Base-by-base conservation (phyloP, 2,113 vertebrate species). In the Apeltes quadracus region DNA sequence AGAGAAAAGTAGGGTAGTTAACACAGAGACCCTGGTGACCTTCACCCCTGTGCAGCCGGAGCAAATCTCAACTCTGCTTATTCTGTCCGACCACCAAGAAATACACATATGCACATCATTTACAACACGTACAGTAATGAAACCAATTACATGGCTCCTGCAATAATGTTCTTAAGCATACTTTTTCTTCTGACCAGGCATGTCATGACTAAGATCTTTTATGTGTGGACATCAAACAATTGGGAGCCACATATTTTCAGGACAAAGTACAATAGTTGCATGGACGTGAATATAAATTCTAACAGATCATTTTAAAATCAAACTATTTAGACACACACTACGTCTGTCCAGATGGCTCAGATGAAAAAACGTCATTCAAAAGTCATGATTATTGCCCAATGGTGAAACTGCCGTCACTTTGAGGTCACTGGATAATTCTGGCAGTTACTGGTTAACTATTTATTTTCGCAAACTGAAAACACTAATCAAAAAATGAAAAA, bases 201-300 rank as follows among this genome's bases (percentile, higher is more conserved):
- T 61, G 43, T 72, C 63, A 82, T 79, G 74, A 61, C 67, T 59
- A 69, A 61, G 58, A 91, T 75, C 71, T 78, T 36, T 81, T 9
- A 41, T 32, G 32, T 71, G 69, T 70, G 14, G 54, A 74, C 74
- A 58, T 36, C 53, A 76, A 65, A 75, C 29, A 69, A 55, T 72
- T 53, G 12, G 61, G 53, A 82, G 75, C 59, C 69, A 1, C 43
- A 85, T 63, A 69, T 56, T 84, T 43, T 65, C 48, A 50, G 65
- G 16, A 58, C 53, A 62, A 61, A 16, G 50, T 83, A 84, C 73
- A 86, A 39, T 27, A 72, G 73, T 78, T 87, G 85, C 89, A 91
- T 87, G 87, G 85, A 66, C 66, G 68, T 86, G 32, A 41, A 78
- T 11, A 81, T 86, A 84, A 91, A 91, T 43, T 84, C 34, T 54